Conservation (phyloP, 2,888 invertebrate genomes). For the Mesorhabditis sp. region DNA sequence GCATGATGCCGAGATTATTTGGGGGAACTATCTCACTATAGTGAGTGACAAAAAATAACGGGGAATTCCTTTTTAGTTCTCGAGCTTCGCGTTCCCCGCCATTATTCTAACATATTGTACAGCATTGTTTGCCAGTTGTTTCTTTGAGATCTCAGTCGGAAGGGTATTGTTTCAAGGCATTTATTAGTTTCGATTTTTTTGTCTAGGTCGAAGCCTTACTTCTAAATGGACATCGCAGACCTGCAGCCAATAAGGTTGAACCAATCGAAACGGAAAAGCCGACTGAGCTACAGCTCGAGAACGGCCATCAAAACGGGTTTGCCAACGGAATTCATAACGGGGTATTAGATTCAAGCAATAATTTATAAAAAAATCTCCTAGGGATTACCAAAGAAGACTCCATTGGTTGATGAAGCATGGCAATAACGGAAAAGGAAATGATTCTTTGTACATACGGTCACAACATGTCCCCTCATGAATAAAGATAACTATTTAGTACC, state of each 20-base stretch:
- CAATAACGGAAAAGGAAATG: too few relatives aligned
- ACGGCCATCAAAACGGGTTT: too few relatives aligned
- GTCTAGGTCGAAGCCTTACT: neutral
- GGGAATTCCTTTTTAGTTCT: neutral
- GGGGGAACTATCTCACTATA: constrained; percentile 1
- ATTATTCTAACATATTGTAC: neutral
- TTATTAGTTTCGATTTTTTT: neutral
- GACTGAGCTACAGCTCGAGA: too few relatives aligned
- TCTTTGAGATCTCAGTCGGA: neutral
- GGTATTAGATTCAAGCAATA: too few relatives aligned
- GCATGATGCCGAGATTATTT: constrained; percentile 11
- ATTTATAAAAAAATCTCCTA: too few relatives aligned
- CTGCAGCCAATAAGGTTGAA: neutral
- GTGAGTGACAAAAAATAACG: neutral
- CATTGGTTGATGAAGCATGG: too few relatives aligned
- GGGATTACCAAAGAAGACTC: too few relatives aligned
- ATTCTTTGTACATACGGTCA: too few relatives aligned
- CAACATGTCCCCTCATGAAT: too few relatives aligned
- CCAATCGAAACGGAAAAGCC: neutral
- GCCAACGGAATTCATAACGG: too few relatives aligned
- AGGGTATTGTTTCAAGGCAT: neutral
- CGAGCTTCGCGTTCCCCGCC: neutral
- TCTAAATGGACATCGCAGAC: neutral
- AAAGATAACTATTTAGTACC: too few relatives aligned
- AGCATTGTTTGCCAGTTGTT: neutral